phyloP scores from a whole-genome alignment of 2,888 invertebrate genomes.

The Biston betularia region DNA sequence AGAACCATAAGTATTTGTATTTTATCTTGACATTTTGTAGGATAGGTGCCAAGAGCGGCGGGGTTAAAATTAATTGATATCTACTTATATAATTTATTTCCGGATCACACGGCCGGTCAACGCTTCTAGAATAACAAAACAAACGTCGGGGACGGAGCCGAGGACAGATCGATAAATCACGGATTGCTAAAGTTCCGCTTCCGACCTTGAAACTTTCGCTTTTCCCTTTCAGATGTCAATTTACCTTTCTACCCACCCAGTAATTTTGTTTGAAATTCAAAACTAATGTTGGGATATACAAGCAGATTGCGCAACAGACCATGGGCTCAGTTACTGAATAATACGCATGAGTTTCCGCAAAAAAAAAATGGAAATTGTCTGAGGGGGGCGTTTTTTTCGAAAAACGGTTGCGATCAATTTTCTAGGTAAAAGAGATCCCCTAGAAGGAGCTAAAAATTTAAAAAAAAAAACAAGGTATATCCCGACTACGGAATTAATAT shows the following conservation, averaged over 20 bases:
- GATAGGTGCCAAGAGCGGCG: no score
- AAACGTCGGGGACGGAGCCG: conserved; percentile 30
- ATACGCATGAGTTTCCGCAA: no score
- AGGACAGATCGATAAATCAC: conserved; percentile 56
- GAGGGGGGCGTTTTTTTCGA: no score
- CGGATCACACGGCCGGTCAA: conserved; percentile 23
- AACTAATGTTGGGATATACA: conserved; percentile 8
- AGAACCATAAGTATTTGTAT: no score
- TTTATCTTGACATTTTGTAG: no score
- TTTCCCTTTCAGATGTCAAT: conserved; percentile 49
- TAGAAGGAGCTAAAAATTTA: no score
- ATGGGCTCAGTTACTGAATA: not conserved
- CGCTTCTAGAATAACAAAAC: conserved; percentile 36
- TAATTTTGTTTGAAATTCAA: conserved; percentile 32
- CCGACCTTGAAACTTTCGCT: conserved; percentile 52
- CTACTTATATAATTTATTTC: conserved; percentile 27
- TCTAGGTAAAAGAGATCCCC: no score
- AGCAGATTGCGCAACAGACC: not conserved
- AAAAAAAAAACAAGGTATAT: no score
- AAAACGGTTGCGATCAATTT: no score
- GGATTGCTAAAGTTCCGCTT: conserved; percentile 48
- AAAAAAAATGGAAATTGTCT: no score
- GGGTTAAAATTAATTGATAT: conserved; percentile 2
- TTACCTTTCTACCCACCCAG: conserved; percentile 28
- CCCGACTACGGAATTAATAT: no score